Conservation (phyloP, 2,888 invertebrate species). For the Melanophora roralis region DNA sequence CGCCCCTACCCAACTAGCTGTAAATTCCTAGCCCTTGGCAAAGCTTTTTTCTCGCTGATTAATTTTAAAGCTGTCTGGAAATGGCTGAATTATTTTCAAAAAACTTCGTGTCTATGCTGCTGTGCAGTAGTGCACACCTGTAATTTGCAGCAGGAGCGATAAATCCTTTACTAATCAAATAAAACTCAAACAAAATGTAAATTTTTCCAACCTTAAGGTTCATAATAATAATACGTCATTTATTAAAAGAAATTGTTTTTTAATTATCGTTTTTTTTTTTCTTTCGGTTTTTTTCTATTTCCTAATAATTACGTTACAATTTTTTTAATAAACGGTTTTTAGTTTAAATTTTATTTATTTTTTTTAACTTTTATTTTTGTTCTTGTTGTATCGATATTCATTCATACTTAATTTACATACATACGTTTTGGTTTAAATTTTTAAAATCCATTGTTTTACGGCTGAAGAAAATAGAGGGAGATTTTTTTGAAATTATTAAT, state of each 20-base stretch:
- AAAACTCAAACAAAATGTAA: not conserved
- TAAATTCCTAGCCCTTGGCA: no score
- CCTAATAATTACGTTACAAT: conserved; percentile 44
- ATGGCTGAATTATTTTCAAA: no score
- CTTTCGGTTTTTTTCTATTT: not conserved
- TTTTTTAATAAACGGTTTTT: conserved; percentile 42
- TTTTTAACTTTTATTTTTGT: conserved; percentile 8
- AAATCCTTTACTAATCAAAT: no score
- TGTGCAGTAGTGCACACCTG: no score
- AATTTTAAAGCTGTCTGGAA: no score
- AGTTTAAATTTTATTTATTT: conserved; percentile 52
- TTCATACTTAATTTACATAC: not conserved
- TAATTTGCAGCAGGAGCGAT: no score
- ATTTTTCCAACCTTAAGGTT: conserved; percentile 55
- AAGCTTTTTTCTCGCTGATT: no score
- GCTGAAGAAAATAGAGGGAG: conserved; percentile 48
- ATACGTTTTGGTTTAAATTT: not conserved
- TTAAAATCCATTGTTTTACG: conserved; percentile 47
- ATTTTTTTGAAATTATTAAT: conserved; percentile 12
- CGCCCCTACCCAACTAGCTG: no score
- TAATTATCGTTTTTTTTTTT: conserved; percentile 54
- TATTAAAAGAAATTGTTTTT: conserved; percentile 63
- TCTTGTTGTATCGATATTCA: conserved; percentile 9
- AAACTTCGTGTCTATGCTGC: no score
- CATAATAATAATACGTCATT: conserved; percentile 64